These are phyloP conservation scores for Corythaeola cristata DNA, from an alignment of 2,113 vertebrate genomes.

Conservation along the genomic window DNA sequence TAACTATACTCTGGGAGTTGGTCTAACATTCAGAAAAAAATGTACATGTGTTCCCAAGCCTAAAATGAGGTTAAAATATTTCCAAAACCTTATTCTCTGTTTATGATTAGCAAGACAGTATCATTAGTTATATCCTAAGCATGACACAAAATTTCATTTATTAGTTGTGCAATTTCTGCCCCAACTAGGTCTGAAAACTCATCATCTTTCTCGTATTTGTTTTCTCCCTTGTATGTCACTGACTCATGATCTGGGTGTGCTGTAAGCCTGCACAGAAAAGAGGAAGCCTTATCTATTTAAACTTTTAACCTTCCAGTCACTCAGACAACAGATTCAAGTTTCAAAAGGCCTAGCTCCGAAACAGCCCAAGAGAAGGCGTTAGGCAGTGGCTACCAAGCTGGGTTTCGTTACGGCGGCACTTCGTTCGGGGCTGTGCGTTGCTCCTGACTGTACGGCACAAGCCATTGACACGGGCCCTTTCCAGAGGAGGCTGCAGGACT, in stretches of 20 bases:
- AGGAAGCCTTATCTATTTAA: conserved; percentile 44
- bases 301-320: conserved; percentile 52
- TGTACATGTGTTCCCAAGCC: fast-evolving
- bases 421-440: not conserved
- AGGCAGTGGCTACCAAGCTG: not conserved
- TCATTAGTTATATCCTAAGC: not conserved
- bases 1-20: not conserved
- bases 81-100: not conserved
- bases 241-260: conserved; percentile 45
- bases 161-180: not conserved
- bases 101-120: not conserved
- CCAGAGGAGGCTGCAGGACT: not conserved
- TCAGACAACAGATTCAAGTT: not conserved
- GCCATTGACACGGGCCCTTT: not conserved
- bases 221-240: conserved; percentile 23
- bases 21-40: not conserved
- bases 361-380: fast-evolving
- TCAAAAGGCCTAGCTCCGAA: not conserved
- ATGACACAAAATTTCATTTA: not conserved
- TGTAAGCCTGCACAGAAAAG: conserved; percentile 8
- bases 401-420: not conserved
- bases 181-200: not conserved
- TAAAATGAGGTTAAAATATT: not conserved
- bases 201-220: conserved; percentile 13
- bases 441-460: not conserved